Evolutionary conservation across 1,140 invertebrate genomes (phyloP).

Genomic region (Ridgeia piscesae): DNA sequence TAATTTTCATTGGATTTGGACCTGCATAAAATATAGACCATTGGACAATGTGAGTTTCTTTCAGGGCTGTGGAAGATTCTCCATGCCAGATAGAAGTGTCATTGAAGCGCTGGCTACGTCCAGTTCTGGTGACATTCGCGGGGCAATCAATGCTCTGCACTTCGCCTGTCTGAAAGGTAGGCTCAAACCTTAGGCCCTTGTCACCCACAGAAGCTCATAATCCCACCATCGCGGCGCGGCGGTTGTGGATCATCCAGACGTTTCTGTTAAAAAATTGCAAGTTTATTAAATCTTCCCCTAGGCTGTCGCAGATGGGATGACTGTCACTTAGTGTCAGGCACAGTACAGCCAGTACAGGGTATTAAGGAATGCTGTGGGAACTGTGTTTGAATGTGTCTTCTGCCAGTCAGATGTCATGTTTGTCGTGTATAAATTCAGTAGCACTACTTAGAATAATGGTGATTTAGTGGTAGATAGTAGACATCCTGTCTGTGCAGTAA

Average conservation of each 20-base stretch:
- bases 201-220: not conserved
- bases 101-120: constrained; percentile 50
- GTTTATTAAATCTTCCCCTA: too few relatives aligned
- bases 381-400: not conserved
- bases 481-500: not conserved
- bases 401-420: not conserved
- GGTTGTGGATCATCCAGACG: not conserved
- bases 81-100: constrained; percentile 39
- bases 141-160: constrained; percentile 55
- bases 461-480: not conserved
- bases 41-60: constrained; percentile 17
- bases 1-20: too few relatives aligned
- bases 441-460: not conserved
- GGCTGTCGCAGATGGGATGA: too few relatives aligned
- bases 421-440: not conserved
- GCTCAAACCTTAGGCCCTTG: not conserved
- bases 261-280: too few relatives aligned
- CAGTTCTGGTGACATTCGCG: constrained; percentile 53
- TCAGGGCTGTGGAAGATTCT: constrained; percentile 37
- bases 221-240: not conserved
- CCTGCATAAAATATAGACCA: not conserved
- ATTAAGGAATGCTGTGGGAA: not conserved
- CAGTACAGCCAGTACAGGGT: not conserved
- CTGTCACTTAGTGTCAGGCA: too few relatives aligned
- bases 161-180: constrained; percentile 53